Conservation (phyloP, 2,113 vertebrate species). For the Physeter macrocephalus region DNA sequence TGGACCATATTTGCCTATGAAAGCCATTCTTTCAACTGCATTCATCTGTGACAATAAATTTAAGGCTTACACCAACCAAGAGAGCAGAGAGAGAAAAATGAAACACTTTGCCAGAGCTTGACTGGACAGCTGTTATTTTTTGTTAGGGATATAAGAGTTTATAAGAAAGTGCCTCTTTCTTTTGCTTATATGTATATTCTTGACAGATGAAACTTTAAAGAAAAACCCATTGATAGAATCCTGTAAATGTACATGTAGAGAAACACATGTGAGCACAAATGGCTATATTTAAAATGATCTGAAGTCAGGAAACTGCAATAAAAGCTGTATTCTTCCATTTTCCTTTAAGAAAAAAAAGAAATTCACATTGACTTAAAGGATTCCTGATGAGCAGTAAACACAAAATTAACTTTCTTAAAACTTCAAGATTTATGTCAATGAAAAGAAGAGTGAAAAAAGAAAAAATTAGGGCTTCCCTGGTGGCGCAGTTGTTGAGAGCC, state of each 20-base stretch:
- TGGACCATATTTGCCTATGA: not conserved
- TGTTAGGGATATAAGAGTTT: constrained; percentile 47
- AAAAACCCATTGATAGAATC: not conserved
- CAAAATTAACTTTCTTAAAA: not conserved
- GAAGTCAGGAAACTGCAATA: not conserved
- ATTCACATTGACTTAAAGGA: not conserved
- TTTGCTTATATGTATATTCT: constrained; percentile 23
- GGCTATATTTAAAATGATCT: not conserved
- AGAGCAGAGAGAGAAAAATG: constrained; percentile 26
- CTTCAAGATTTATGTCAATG: not conserved
- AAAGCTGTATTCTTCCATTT: not conserved
- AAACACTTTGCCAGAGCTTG: not conserved
- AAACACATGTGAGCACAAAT: not conserved
- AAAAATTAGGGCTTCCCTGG: not conserved
- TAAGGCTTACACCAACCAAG: not conserved
- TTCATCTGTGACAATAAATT: constrained; percentile 39
- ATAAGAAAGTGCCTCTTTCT: constrained; percentile 29
- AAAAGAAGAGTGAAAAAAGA: not conserved
- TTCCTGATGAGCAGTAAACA: not conserved
- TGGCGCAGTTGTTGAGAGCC: too few species aligned
- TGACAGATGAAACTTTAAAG: not conserved
- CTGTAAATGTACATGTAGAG: not conserved
- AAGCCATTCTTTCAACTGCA: constrained; percentile 15
- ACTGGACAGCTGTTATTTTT: constrained; percentile 58
- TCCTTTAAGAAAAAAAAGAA: not conserved